Base-by-base conservation (phyloP, 2,888 invertebrate genomes). In the Drosophila formosana region DNA sequence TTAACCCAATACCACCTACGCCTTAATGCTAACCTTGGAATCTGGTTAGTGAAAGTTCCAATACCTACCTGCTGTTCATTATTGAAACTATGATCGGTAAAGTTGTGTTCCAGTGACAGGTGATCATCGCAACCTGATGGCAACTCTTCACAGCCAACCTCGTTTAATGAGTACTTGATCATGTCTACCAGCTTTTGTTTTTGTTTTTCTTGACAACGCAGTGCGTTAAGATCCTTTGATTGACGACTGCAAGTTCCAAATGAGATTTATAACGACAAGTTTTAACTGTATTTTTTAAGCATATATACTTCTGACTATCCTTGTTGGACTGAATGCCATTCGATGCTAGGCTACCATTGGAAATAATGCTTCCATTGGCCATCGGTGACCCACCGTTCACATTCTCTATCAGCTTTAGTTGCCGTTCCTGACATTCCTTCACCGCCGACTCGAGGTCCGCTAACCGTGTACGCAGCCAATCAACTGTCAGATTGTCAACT, bases 401-500 rank as follows among this genome's bases (percentile, higher is more conserved):
- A 73, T 92, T 91, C 53, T 94, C 94, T 76, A 94, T 94, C 72
- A 95, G 91, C 67, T 94, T 94, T 0, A 93, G 91, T 82, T 95
- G 94, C 82, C 95, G 95, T 89, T 96, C 96, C 90, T 97, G 95
- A 71, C 95, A 95, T 63, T 96, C 96, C 90, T 95, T 96, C 43
- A 97, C 93, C n/a, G 95, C 94, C n/a, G 80, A 93, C 92, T 97
- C 97, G 72, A 97, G 92, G 81, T 97, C 97, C 13, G 94, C 94
- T 60, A 97, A 93, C 89, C 96, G 96, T 75, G 95, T 96, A 84
- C 97, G 95, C 63, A 98, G 93, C 96, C 96, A 96, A 89, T 98
- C 98, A 41, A 97, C 96, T 0, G 98, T 98, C 32, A 98, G 94
- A 92, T 98, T 98, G 92, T 98, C 98, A 0, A 98, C 97, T 0